phyloP scores from a whole-genome alignment of 2,888 invertebrate genomes.

The Pyrgus malvae region DNA sequence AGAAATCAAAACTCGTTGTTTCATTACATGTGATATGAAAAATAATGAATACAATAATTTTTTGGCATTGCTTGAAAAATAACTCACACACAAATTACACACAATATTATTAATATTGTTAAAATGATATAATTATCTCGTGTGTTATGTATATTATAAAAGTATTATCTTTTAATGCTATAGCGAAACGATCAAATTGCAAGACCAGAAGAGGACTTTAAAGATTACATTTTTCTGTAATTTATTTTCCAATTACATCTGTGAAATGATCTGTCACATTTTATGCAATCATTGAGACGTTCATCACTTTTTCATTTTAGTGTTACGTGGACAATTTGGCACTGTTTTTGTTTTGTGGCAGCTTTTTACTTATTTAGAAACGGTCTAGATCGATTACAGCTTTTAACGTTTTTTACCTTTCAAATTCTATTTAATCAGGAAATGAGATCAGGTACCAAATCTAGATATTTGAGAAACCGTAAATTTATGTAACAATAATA shows the following conservation, averaged over 20 bases:
- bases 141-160: too few relatives aligned
- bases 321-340: neutral
- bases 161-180: too few relatives aligned
- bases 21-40: too few relatives aligned
- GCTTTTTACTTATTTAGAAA: neutral
- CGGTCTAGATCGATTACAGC: conserved; percentile 6
- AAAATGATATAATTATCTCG: too few relatives aligned
- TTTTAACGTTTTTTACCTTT: neutral
- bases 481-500: conserved; percentile 1
- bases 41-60: too few relatives aligned
- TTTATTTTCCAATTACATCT: neutral
- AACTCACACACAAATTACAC: too few relatives aligned
- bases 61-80: too few relatives aligned
- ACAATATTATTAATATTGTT: too few relatives aligned
- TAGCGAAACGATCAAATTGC: too few relatives aligned
- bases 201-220: too few relatives aligned
- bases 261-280: neutral
- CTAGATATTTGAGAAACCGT: neutral
- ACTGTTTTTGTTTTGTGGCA: neutral
- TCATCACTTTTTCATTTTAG: neutral
- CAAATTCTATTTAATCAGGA: neutral
- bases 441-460: neutral
- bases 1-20: too few relatives aligned
- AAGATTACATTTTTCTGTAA: neutral
- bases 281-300: neutral